phyloP scores from a whole-genome alignment of 2,113 vertebrate species.

The Tauraco erythrolophus region DNA sequence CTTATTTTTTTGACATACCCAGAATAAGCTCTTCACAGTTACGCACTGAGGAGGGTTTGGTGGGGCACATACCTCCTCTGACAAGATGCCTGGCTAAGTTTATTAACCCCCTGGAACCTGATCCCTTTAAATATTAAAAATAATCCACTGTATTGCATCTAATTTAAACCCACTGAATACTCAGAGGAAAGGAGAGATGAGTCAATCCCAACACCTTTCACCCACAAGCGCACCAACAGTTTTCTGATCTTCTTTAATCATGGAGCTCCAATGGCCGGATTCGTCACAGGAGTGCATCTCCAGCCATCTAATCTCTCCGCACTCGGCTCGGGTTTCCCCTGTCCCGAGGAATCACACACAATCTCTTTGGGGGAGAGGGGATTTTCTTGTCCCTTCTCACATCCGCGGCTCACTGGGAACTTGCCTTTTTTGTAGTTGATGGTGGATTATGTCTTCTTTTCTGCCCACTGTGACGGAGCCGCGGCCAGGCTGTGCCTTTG shows the following conservation, averaged over 20 bases:
- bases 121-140: constrained; percentile 69
- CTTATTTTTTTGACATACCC: background rate
- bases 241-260: constrained; percentile 60
- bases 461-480: background rate
- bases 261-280: constrained; percentile 50
- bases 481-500: background rate
- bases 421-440: background rate
- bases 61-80: background rate
- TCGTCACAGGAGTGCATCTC: constrained; percentile 18
- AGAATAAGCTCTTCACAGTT: background rate
- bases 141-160: constrained; percentile 33
- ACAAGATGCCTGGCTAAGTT: background rate
- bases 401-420: background rate
- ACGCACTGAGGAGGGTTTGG: background rate
- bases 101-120: constrained; percentile 2
- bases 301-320: constrained; percentile 28
- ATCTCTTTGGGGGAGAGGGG: background rate
- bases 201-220: constrained; percentile 61
- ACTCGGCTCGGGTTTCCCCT: background rate
- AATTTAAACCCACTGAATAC: constrained; percentile 40
- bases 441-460: background rate
- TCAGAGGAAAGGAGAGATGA: constrained; percentile 51
- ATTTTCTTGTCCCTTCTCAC: background rate
- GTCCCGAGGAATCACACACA: constrained; percentile 21
- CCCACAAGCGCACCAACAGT: constrained; percentile 18